Base-by-base conservation (phyloP, 2,797 vertebrate genomes). In the Arctocebus calabarensis region DNA sequence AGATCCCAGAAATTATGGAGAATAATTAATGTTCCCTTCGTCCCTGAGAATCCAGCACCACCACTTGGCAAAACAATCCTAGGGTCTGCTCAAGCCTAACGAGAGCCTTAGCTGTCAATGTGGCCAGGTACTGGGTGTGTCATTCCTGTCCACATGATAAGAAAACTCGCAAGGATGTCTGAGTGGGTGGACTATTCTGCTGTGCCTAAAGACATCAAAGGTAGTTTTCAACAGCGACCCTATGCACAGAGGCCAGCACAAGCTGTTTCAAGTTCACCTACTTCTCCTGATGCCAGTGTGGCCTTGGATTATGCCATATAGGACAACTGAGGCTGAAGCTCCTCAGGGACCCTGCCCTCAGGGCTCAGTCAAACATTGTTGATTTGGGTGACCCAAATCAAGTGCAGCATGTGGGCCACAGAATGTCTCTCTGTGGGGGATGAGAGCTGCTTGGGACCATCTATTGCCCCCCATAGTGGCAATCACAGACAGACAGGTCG, bases 61-160 rank as follows among this genome's bases (percentile, higher is more conserved):
- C 87, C 45, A 64, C 81, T 45, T 77, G 64, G 92, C 43, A 70
- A 89, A 93, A 91, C 43, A 86, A 74, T 61, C 52, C 64, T 19
- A 43, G 84, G 29, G 17, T 66, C 75, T 61, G 13, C 20, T 29
- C 22, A 23, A 66, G 29, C 85, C 83, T 48, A 75, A 43, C 5
- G 23, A 68, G 84, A 70, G 87, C 61, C 74, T 40, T 16, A 23
- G 40, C 37, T 70, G 64, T 48, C 59, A 79, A 68, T 90, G 37
- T 90, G 61, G 43, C 66, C 78, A 52, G 17, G 91, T 83, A 37
- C 29, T 64, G 19, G 45, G 71, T 23, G 19, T 86, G 70, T 64
- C 71, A 37, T 27, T 79, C 74, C 71, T 43, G 40, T 34, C 22
- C 78, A 45, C 2, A 3, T 29, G 74, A 89, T 2, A 25, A 17